Evolutionary conservation across 2,113 vertebrate genomes (phyloP).

Genomic region (Platysternon megacephalum): DNA sequence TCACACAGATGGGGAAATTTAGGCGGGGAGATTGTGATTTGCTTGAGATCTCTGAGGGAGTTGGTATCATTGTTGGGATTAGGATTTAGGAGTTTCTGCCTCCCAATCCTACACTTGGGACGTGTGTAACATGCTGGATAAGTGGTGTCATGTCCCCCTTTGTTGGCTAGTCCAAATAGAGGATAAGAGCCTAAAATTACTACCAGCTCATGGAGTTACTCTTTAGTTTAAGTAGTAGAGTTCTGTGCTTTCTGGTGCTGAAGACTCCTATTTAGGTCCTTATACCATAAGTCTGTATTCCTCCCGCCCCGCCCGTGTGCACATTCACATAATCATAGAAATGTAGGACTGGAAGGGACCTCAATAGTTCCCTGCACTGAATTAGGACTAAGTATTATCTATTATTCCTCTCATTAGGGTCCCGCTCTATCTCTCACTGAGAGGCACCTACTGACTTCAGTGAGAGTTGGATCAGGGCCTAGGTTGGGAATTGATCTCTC

Average conservation of each 20-base stretch:
- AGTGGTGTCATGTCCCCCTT: background rate
- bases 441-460: background rate
- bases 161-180: too few relatives aligned
- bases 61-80: background rate
- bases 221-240: background rate
- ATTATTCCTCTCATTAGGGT: background rate
- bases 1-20: background rate
- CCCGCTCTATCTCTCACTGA: background rate
- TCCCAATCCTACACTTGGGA: rapidly evolving
- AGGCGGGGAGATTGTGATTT: background rate
- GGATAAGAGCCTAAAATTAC: background rate
- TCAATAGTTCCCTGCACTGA: background rate
- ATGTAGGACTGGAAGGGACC: background rate
- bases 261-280: background rate
- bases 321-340: background rate
- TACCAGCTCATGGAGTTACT: background rate
- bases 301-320: background rate
- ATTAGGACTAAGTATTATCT: background rate
- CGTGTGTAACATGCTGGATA: background rate
- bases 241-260: background rate
- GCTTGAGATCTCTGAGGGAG: background rate
- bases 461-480: background rate
- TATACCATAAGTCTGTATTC: background rate
- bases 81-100: background rate
- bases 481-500: background rate